A percentile compares a stretch with the other conserved stretches of the same genome.
Conservation (phyloP, 2,113 vertebrate genomes). For the Xiphophorus hellerii region DNA sequence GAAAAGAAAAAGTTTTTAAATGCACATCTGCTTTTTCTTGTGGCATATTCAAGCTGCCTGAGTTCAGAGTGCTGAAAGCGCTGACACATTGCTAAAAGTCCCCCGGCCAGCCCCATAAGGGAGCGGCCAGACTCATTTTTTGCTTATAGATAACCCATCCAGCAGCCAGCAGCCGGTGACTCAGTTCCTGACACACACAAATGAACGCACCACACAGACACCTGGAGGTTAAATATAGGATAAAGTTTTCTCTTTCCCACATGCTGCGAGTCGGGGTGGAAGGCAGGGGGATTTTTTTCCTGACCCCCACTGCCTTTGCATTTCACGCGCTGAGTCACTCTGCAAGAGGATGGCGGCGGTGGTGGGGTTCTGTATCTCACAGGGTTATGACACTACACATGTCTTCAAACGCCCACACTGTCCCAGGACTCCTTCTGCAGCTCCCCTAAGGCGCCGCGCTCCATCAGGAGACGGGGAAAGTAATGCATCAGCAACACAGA, state of each 20-base stretch:
- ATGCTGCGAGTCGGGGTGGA: constrained; percentile 61
- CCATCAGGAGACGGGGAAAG: constrained; percentile 42
- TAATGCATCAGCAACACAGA: constrained; percentile 23
- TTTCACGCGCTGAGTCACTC: constrained; percentile 59
- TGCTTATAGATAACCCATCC: constrained; percentile 46
- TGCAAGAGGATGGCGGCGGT: not conserved
- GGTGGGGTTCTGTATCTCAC: constrained; percentile 13
- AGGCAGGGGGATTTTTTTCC: constrained; percentile 59
- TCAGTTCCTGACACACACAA: constrained; percentile 43
- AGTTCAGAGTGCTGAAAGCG: constrained; percentile 20
- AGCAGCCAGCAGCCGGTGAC: constrained; percentile 65
- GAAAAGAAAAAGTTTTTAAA: not conserved
- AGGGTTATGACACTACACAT: constrained; percentile 45
- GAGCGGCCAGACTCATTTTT: constrained; percentile 17
- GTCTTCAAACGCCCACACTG: constrained; percentile 52
- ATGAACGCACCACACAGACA: constrained; percentile 60
- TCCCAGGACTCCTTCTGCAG: constrained; percentile 32
- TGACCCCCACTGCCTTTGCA: constrained; percentile 76
- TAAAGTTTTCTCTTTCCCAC: constrained; percentile 76
- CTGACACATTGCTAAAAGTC: constrained; percentile 30
- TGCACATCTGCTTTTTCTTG: constrained; percentile 17
- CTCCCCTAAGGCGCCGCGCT: constrained; percentile 43
- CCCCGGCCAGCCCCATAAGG: constrained; percentile 10
- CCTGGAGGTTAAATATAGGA: constrained; percentile 84
- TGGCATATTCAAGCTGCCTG: constrained; percentile 32